These are phyloP conservation scores for Ochropleura plecta DNA, from an alignment of 2,888 invertebrate genomes.

Conservation along the genomic window DNA sequence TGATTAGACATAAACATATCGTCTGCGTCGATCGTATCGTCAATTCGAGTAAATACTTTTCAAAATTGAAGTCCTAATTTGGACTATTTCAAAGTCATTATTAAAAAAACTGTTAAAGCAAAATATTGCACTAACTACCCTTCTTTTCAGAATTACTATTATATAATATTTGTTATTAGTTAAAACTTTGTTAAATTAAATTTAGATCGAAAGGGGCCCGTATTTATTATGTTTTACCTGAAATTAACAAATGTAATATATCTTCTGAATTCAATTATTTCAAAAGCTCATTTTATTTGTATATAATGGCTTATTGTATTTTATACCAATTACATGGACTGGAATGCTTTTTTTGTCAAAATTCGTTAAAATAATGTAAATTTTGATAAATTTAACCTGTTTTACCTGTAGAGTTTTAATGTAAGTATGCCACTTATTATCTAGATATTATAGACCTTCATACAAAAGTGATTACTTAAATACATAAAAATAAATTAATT, in stretches of 20 bases:
- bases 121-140: background rate
- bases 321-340: background rate
- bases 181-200: background rate
- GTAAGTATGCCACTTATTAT: background rate
- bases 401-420: constrained; percentile 11
- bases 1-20: too few species aligned
- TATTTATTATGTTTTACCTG: background rate
- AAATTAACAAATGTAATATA: background rate
- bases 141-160: background rate
- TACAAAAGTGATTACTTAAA: background rate
- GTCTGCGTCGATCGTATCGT: too few species aligned
- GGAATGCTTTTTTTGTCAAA: background rate
- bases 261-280: background rate
- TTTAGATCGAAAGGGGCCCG: background rate
- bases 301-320: background rate
- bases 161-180: background rate
- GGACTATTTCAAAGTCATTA: background rate
- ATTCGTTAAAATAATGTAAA: background rate
- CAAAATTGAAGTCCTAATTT: background rate
- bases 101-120: constrained; percentile 3
- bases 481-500: background rate
- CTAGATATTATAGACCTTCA: background rate
- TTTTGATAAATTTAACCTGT: background rate
- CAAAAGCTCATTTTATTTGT: background rate
- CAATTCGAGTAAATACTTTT: constrained; percentile 1